Evolutionary conservation across 2,797 vertebrate genomes (phyloP).

Genomic region (Calcarius lapponicus): DNA sequence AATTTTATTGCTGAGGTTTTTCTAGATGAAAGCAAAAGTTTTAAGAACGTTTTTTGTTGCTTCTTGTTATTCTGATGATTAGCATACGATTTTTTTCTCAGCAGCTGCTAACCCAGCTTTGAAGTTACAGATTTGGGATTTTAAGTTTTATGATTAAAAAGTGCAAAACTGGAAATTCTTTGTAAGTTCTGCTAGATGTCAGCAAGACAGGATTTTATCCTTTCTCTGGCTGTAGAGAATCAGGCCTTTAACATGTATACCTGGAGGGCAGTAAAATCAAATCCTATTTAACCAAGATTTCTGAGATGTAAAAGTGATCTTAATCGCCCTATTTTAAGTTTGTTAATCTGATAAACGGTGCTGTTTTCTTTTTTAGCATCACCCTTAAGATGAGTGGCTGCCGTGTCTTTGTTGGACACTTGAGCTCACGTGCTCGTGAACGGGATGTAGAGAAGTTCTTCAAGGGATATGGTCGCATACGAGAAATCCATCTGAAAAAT

Average conservation of each 20-base stretch:
- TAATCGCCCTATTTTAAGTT: not conserved
- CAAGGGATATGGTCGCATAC: constrained; percentile 92
- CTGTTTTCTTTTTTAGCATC: constrained; percentile 21
- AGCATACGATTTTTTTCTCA: not conserved
- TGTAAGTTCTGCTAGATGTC: not conserved
- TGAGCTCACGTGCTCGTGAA: constrained; percentile 91
- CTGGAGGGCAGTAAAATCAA: not conserved
- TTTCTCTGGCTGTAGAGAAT: not conserved
- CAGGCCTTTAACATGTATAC: not conserved
- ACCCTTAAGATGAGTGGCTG: constrained; percentile 85
- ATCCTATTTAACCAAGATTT: not conserved
- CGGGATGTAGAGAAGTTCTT: constrained; percentile 95
- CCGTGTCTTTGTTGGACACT: constrained; percentile 90
- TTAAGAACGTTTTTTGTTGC: not conserved
- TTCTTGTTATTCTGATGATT: not conserved
- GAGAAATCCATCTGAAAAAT: constrained; percentile 92
- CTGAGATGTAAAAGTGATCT: not conserved
- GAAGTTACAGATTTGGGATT: not conserved
- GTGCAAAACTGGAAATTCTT: not conserved
- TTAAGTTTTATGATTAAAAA: not conserved
- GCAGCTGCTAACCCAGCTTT: not conserved
- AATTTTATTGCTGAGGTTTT: not conserved
- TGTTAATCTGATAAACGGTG: not conserved
- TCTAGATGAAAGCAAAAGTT: not conserved
- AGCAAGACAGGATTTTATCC: not conserved